Percentiles rank a stretch among this genome's conserved stretches.
These are phyloP conservation scores for Ailurus styani DNA, from an alignment of 2,113 vertebrate genomes.

Conservation along the genomic window DNA sequence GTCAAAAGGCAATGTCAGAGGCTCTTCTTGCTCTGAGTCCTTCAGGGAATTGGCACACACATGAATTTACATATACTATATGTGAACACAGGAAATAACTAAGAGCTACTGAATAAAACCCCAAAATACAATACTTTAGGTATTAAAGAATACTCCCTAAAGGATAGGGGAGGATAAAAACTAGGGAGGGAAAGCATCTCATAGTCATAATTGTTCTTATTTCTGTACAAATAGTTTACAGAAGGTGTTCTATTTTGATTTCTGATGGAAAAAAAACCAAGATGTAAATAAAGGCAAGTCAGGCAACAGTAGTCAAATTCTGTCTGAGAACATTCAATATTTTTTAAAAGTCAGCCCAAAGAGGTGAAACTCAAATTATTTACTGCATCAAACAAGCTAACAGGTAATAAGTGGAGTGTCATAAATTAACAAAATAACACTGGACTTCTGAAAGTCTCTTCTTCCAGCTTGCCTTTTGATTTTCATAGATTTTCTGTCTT, in stretches of 20 bases:
- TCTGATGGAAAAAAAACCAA: slow-evolving; percentile 28
- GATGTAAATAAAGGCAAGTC: slow-evolving; percentile 25
- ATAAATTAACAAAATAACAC: slow-evolving; percentile 37
- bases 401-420: background rate
- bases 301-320: slow-evolving; percentile 14
- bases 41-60: background rate
- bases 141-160: background rate
- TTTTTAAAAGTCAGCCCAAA: slow-evolving; percentile 2
- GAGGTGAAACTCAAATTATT: slow-evolving; percentile 16
- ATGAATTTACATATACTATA: rapidly evolving
- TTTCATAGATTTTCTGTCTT: slow-evolving; percentile 23
- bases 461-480: background rate
- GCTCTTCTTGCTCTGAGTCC: background rate
- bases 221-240: background rate
- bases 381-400: slow-evolving; percentile 34
- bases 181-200: background rate
- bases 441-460: background rate
- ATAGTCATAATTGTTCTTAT: background rate
- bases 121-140: background rate
- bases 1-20: rapidly evolving
- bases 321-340: slow-evolving; percentile 15
- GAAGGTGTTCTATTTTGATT: background rate
- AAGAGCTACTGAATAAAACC: background rate
- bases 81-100: background rate
- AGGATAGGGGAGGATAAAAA: background rate